A percentile compares a stretch with the other conserved stretches of the same genome.
Conservation (phyloP, 2,888 invertebrate species). For the Nipponacmea schrenckii region DNA sequence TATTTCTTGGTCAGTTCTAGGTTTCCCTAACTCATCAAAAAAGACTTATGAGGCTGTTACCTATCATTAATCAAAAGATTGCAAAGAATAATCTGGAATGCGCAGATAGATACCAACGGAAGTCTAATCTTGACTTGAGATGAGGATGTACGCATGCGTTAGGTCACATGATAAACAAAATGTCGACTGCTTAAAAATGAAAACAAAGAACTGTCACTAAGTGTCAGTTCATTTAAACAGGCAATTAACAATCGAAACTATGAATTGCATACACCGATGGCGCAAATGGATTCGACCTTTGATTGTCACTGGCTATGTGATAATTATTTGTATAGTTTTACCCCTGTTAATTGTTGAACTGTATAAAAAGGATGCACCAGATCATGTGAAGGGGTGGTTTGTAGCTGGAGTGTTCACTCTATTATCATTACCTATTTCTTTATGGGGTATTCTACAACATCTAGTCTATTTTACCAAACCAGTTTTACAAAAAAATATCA, state of each 20-base stretch:
- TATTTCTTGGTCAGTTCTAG: too few relatives aligned
- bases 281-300: constrained; percentile 90
- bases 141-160: background rate
- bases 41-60: too few relatives aligned
- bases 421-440: constrained; percentile 88
- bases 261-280: constrained; percentile 72
- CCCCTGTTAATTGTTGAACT: constrained; percentile 86
- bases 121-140: background rate
- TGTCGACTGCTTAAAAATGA: constrained; percentile 23
- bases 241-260: constrained; percentile 10
- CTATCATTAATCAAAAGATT: too few relatives aligned
- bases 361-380: constrained; percentile 77
- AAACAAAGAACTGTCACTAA: constrained; percentile 9
- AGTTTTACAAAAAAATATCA: constrained; percentile 90
- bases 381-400: constrained; percentile 81
- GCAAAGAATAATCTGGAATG: background rate
- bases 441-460: constrained; percentile 95
- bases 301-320: constrained; percentile 81
- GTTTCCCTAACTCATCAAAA: too few relatives aligned
- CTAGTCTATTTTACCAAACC: constrained; percentile 93
- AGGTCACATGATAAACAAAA: constrained; percentile 29
- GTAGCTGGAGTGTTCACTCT: constrained; percentile 92
- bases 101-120: constrained; percentile 12
- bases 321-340: constrained; percentile 84
- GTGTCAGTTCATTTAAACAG: too few relatives aligned